Evolutionary conservation across 2,113 vertebrate species (phyloP).

Genomic region (Rattus rattus): DNA sequence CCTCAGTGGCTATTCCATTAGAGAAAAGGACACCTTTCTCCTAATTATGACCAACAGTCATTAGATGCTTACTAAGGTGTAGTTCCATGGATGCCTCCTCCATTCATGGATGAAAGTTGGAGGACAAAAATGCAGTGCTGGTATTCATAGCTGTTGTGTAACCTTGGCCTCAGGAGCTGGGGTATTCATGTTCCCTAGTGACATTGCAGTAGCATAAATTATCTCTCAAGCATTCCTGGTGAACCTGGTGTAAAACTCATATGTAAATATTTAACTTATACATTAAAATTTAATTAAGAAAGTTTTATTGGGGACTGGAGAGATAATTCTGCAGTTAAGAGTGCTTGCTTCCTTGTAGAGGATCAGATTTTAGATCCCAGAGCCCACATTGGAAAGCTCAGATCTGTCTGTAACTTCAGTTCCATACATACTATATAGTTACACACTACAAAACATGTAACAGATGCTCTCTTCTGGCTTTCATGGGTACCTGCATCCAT

Average conservation of each 20-base stretch:
- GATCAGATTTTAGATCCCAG: background rate
- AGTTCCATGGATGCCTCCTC: background rate
- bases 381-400: background rate
- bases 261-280: too few relatives aligned
- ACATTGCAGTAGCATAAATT: background rate
- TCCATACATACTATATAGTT: background rate
- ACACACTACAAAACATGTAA: too few relatives aligned
- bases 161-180: background rate
- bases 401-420: background rate
- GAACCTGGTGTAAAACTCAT: background rate
- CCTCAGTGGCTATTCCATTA: background rate
- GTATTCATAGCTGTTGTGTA: background rate
- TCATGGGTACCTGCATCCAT: background rate
- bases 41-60: background rate
- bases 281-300: background rate
- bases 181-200: too few relatives aligned
- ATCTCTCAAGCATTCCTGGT: background rate
- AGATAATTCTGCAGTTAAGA: background rate
- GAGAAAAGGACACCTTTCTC: background rate
- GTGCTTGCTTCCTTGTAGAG: background rate
- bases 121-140: background rate
- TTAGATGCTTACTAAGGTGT: background rate
- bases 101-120: background rate
- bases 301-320: background rate
- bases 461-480: background rate